A percentile compares a stretch with the other conserved stretches of the same genome.
Conservation (phyloP, 92 coral and sea anemone species). For the Umimayanthus kanabou region DNA sequence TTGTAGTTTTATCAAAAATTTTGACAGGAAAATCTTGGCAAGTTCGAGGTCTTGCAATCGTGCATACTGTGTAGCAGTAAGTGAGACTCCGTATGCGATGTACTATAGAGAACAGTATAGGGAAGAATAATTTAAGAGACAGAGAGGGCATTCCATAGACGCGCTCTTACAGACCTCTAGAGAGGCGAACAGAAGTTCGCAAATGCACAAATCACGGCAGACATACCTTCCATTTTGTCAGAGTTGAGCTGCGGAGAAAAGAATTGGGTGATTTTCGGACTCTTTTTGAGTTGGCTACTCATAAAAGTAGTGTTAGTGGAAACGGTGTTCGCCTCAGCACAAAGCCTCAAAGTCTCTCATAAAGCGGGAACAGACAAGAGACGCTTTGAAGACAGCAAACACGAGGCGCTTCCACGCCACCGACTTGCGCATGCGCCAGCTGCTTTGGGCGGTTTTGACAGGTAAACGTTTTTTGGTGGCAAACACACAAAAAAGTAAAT, state of each 20-base stretch:
- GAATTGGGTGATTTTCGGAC: conserved; percentile 62
- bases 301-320: conserved; percentile 47
- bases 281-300: conserved; percentile 63
- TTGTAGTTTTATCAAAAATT: conserved; percentile 32
- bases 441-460: background rate
- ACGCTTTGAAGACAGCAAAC: conserved; percentile 71
- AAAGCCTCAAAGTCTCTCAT: conserved; percentile 53
- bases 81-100: conserved; percentile 57
- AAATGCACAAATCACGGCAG: conserved; percentile 49
- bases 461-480: conserved; percentile 21
- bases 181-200: conserved; percentile 42
- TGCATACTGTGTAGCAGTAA: conserved; percentile 63
- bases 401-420: conserved; percentile 77
- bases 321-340: conserved; percentile 37
- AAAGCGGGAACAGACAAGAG: conserved; percentile 69
- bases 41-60: conserved; percentile 50
- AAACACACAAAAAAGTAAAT: background rate
- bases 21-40: conserved; percentile 32
- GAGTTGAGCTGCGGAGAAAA: conserved; percentile 65
- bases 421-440: conserved; percentile 77
- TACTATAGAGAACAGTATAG: conserved; percentile 78
- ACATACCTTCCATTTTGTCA: conserved; percentile 89
- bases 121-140: conserved; percentile 64
- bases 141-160: conserved; percentile 73
- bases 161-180: conserved; percentile 52